Evolutionary conservation across 2,113 vertebrate species (phyloP), one percentile per base, ranked within the genome.

Genomic region (Pionites leucogaster): DNA sequence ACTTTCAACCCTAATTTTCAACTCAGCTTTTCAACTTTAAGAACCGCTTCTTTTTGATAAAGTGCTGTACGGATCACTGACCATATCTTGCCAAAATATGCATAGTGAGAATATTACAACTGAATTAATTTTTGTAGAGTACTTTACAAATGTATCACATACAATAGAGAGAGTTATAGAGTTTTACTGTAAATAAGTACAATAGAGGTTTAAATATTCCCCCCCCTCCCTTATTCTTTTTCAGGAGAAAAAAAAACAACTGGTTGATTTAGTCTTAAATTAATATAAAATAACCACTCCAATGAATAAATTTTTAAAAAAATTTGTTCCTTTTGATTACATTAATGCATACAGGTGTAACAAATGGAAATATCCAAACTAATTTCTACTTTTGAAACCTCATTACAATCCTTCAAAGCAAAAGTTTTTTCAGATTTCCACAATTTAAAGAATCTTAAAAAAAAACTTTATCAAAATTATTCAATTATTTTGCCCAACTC

Each of bases 251-350:
- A 13, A 63, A 62, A 62, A 55, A 1, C 14, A 60, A 78, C 7
- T 68, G 17, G 19, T 49, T 55, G 4, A 29, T 49, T 74, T 62
- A 41, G n/a, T 75, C 15, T 69, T 79, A 57, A 79, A 80, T 63
- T 10, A 75, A 44, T 57, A 4, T 0, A 11, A 82, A 95, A 69
- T 27, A 53, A 35, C 7, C 5, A 20, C 7, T 59, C 1, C 41
- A 69, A 29, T 33, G 1, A n/a, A 49, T 33, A 5, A 0, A 2
- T 47, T 65, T 46, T 20, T 0, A 1, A 6, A 27, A 49, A 37
- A 50, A 27, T 19, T 14, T 28, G 29, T 11, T 59, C 12, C 1
- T 79, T 94, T 82, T 75, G 8, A 12, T 68, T 64, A 6, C 47
- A 50, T 64, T 67, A 64, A 41, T 50, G 8, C 5, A 46, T n/a